phyloP scores from a whole-genome alignment of 2,113 vertebrate genomes.

The Brachirus orientalis region DNA sequence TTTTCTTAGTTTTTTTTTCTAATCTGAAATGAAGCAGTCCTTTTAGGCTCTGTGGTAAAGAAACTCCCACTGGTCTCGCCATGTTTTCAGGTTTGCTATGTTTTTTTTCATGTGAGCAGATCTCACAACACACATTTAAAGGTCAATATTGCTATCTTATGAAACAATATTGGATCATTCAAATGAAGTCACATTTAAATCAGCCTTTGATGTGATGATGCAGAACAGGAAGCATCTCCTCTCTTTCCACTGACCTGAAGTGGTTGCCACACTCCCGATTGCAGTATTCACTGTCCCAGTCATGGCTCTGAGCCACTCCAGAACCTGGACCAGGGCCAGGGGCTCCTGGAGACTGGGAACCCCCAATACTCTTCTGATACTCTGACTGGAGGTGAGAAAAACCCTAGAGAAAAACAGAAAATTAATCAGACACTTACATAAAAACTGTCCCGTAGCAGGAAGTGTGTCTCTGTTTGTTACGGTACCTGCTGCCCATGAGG shows the following conservation, averaged over 20 bases:
- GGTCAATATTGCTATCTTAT: too few relatives aligned
- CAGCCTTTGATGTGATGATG: not conserved
- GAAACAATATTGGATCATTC: too few relatives aligned
- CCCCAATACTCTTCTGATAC: constrained; percentile 91
- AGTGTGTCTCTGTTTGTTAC: constrained; percentile 25
- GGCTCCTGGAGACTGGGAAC: constrained; percentile 91
- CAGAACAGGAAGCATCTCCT: not conserved
- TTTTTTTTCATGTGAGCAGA: too few relatives aligned
- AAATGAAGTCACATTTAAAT: too few relatives aligned
- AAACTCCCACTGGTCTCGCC: too few relatives aligned
- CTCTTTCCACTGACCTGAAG: constrained; percentile 87
- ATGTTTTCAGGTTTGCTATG: too few relatives aligned
- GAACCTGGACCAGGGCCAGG: constrained; percentile 83
- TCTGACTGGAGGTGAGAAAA: constrained; percentile 94
- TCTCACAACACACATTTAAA: too few relatives aligned
- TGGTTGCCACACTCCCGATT: constrained; percentile 95
- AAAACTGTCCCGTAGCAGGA: not conserved
- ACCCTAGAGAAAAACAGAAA: constrained; percentile 79
- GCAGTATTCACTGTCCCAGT: constrained; percentile 96
- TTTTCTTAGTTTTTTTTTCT: too few relatives aligned
- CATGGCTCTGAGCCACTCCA: constrained; percentile 84
- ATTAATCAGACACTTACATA: not conserved
- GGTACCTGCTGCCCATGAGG: constrained; percentile 95
- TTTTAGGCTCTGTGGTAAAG: too few relatives aligned
- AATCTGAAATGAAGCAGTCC: too few relatives aligned